Evolutionary conservation across 2,888 invertebrate species (phyloP), one percentile per base, ranked within the genome.

Genomic region (Meghimatium bilineatum): DNA sequence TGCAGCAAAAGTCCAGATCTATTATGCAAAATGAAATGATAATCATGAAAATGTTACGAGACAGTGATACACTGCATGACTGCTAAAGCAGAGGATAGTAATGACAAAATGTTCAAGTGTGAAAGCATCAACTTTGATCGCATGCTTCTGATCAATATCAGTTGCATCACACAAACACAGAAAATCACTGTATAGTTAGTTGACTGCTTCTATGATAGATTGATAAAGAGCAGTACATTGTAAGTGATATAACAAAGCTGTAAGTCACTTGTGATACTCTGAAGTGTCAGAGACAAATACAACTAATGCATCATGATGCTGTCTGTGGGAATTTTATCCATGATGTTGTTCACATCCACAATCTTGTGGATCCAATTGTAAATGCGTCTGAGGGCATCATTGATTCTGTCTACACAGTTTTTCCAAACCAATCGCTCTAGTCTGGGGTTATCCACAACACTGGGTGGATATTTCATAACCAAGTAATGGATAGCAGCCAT

Each of bases 311-410:
- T 84, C 82, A 86, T 79, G 49, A 84, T 82, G 69, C 85, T 85
- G 44, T 85, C 84, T 20, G 85, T 86, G 49, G 86, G 86, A 72
- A 86, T 80, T 60, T 84, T 85, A 77, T 86, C 85, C 44, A 86
- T 82, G 44, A 86, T 86, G 80, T 84, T 84, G 66, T 85, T 85
- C 38, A 86, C 85, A 76, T 86, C 86, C 20, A 86, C 86, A 66
- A 86, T 85, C 32, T 86, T 86, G 77, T 86, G 86, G 76, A 86
- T 86, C 86, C 86, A 86, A 74, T 86, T 86, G 84, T 86, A 86
- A 44, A 86, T 86, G 10, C 86, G 81, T 14, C 86, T 81, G 26
- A 86, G 80, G 10, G 86, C 85, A 63, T 86, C 86, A 69, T 86
- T 86, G 72, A 86, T 86, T 36, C 86, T 80, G 49, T 86, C 86